Evolutionary conservation across 2,888 invertebrate genomes (phyloP).

Genomic region (Platerodrilus igneus): DNA sequence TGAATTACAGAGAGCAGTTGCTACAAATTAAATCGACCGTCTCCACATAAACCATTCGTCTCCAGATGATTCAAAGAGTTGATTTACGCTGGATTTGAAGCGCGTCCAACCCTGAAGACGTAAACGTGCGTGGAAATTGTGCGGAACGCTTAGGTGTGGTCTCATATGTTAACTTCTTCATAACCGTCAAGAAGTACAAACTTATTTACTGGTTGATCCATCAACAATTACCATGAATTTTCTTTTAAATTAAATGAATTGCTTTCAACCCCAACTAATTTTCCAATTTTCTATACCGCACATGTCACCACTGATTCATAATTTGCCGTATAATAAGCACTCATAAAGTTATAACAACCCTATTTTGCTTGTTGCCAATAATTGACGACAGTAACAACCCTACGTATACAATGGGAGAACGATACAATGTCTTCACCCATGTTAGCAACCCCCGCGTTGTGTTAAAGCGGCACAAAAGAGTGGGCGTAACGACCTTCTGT

Average conservation of each 20-base stretch:
- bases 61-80: too few species aligned
- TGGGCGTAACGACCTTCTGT: conserved; percentile 22
- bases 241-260: conserved; percentile 18
- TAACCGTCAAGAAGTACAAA: too few species aligned
- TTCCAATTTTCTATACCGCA: conserved; percentile 21
- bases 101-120: conserved; percentile 32
- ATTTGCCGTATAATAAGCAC: conserved; percentile 26
- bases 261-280: conserved; percentile 15
- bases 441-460: conserved; percentile 14
- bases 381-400: conserved; percentile 23
- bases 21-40: too few species aligned
- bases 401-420: conserved; percentile 17
- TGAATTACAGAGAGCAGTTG: too few species aligned
- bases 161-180: conserved; percentile 28
- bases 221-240: conserved; percentile 17
- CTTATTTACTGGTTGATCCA: too few species aligned
- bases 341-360: conserved; percentile 27
- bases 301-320: conserved; percentile 25
- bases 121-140: conserved; percentile 38
- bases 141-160: conserved; percentile 40
- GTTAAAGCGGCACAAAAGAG: conserved; percentile 13
- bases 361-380: conserved; percentile 16
- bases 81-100: conserved; percentile 34
- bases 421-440: conserved; percentile 22
- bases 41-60: too few species aligned